Evolutionary conservation across 2,113 vertebrate species (phyloP), one percentile per base, ranked within the genome.

Genomic region (Cygnus atratus): DNA sequence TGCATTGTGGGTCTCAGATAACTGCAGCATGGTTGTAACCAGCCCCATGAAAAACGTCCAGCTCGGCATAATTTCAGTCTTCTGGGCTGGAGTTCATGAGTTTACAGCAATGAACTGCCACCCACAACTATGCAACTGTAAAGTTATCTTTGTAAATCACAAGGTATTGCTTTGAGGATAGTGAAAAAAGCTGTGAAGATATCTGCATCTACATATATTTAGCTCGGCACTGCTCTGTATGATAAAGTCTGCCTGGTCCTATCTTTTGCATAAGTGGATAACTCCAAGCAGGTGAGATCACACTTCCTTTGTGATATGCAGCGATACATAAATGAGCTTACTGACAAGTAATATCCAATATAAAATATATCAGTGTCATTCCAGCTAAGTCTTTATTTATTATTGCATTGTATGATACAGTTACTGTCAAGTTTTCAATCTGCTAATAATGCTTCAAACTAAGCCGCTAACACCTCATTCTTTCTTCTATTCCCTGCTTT

Each of bases 401-500:
- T 96, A 93, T 87, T 94, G 96, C 95, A 90, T 97, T 97, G 96
- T 96, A 87, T 94, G 65, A 93, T 95, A 95, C 88, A 77, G 70
- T 97, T 97, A 97, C 98, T 98, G 97, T 98, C 98, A 97, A 97
- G 97, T 98, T 97, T 97, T 98, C 97, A 97, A 96, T 96, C 97
- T 98, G 97, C 97, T 97, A 98, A 98, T 98, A 98, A 97, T 97
- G 95, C 97, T 97, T 96, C 96, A 87, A 97, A 97, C 96, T 96
- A 96, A 95, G 89, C 97, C 96, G 96, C 97, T 98, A 98, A 98
- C 98, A 95, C 98, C 96, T 98, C 95, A 57, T 98, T 97, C 97
- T 98, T 97, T 98, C 97, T 98, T 98, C 97, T 97, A 65, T 98
- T 97, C 97, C 98, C 98, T 98, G 98, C 98, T 97, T 98, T 98